Conservation (phyloP, 2,888 invertebrate species). For the Mechanitis messenoides region DNA sequence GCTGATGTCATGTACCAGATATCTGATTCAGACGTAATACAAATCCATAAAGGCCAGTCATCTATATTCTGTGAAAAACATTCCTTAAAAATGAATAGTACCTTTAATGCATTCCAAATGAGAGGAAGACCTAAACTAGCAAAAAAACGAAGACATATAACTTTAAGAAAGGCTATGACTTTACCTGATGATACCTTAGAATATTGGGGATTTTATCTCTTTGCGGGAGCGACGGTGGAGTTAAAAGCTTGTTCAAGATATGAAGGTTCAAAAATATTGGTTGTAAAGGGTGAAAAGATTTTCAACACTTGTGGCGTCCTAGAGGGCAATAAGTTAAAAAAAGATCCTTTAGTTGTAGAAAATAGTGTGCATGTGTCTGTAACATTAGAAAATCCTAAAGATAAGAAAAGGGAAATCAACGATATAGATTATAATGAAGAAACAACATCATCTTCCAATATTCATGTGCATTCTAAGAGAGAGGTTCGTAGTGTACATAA, state of each 20-base stretch:
- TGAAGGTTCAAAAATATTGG: conserved; percentile 86
- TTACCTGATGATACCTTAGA: conserved; percentile 90
- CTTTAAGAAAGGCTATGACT: conserved; percentile 87
- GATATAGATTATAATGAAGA: conserved; percentile 15
- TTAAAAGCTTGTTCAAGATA: conserved; percentile 88
- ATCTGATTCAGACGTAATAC: conserved; percentile 89
- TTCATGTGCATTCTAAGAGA: conserved; percentile 38
- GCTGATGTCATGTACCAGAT: conserved; percentile 86
- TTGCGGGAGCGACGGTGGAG: conserved; percentile 85
- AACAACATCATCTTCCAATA: neutral
- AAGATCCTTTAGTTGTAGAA: conserved; percentile 76
- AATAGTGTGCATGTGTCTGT: conserved; percentile 76
- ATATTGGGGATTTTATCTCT: conserved; percentile 91
- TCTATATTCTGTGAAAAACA: conserved; percentile 89
- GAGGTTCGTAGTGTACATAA: conserved; percentile 57
- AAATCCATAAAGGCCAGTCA: conserved; percentile 88
- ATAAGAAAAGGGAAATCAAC: conserved; percentile 25
- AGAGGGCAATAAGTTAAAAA: conserved; percentile 81
- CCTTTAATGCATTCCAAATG: conserved; percentile 84
- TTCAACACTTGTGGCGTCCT: conserved; percentile 86
- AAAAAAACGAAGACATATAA: conserved; percentile 82
- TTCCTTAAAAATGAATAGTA: conserved; percentile 84
- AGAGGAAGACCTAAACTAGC: conserved; percentile 82
- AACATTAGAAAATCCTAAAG: conserved; percentile 57
- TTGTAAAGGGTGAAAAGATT: conserved; percentile 87